Evolutionary conservation across 2,113 vertebrate species (phyloP).

Genomic region (Larimichthys crocea): DNA sequence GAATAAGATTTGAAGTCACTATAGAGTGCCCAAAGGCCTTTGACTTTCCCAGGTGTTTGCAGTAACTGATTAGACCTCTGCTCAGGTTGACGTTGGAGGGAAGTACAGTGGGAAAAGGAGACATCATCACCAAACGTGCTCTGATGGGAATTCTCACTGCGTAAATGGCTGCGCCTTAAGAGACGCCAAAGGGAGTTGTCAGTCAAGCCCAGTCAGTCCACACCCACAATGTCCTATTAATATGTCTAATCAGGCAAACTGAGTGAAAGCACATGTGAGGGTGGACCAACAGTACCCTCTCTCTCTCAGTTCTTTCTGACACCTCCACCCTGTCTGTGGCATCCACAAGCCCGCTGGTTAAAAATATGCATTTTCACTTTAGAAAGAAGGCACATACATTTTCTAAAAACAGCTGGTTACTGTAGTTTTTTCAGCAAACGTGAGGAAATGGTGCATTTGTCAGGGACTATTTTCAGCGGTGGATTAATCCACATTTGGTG

Average conservation of each 20-base stretch:
- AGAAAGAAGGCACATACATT: too few species aligned
- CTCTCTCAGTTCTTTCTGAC: too few species aligned
- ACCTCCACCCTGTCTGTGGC: too few species aligned
- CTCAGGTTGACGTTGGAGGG: not conserved
- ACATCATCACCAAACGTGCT: not conserved
- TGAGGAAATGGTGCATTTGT: too few species aligned
- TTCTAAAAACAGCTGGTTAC: too few species aligned
- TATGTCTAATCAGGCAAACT: not conserved
- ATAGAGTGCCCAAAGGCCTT: not conserved
- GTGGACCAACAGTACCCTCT: not conserved
- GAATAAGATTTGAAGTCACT: not conserved
- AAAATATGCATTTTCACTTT: too few species aligned
- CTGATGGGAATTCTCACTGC: not conserved
- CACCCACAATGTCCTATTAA: not conserved
- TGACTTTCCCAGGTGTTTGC: not conserved
- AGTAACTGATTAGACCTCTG: not conserved
- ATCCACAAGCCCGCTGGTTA: too few species aligned
- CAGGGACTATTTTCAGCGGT: too few species aligned
- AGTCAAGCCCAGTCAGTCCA: not conserved
- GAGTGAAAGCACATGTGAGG: not conserved
- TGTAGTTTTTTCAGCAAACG: too few species aligned
- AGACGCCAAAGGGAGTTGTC: not conserved
- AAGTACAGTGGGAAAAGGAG: not conserved
- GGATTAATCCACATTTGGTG: too few species aligned
- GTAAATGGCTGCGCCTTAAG: not conserved